Base-by-base conservation (phyloP, 2,113 vertebrate genomes). In the Strix aluco region DNA sequence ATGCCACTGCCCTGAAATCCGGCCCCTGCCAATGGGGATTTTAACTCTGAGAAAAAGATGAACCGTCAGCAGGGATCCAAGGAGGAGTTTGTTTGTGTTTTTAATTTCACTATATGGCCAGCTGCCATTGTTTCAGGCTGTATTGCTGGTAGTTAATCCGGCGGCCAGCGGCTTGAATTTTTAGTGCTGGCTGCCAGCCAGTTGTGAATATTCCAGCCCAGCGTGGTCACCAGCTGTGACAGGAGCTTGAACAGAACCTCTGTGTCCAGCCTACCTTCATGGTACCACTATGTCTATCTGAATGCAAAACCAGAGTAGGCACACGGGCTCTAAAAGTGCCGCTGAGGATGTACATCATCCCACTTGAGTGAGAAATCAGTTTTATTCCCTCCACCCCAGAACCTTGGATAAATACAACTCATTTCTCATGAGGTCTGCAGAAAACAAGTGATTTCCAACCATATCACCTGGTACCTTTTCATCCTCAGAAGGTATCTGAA, bases 81-180 rank as follows among this genome's bases (percentile, higher is more conserved):
- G 58, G 54, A 70, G 59, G 58, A n/a, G 32, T 57, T 47, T 70
- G 40, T 51, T 49, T 66, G 70, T 46, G 46, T 7, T 86, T 94
- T 96, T 65, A 61, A 89, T 91, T 91, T 89, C 77, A 40, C 40
- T 49, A 4, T 30, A 57, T 57, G 86, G 80, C 80, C 22, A 34
- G 44, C 26, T 88, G 75, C 89, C 54, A 22, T 65, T 54, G 25
- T 67, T 54, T 67, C 23, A 38, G 82, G 58, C n/a, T 77, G 29
- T 54, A 10, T 46, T 29, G 52, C 34, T 90, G 44, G 34, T 47
- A 71, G 57, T 85, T 92, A 75, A 80, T 75, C 72, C 44, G 75
- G 52, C 65, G 77, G 47, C 66, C 44, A 71, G 75, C 4, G 2
- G 74, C 75, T 77, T 86, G 38, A 46, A 72, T 90, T 55, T 84